Conservation (phyloP, 2,113 vertebrate genomes). For the Chlamydotis undulata region DNA sequence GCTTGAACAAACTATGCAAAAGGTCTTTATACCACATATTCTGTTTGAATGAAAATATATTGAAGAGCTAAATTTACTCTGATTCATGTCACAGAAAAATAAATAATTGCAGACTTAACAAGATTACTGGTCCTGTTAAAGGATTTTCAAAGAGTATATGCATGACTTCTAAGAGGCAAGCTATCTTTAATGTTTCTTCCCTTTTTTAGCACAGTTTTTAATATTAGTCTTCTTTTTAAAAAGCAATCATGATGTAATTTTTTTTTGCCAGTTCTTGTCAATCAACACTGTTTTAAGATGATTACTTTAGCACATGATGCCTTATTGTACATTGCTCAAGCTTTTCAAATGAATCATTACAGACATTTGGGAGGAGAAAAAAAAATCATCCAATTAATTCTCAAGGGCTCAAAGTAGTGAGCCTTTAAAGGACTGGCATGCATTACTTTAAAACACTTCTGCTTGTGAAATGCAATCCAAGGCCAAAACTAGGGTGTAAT, state of each 20-base stretch:
- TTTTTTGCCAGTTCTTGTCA: not conserved
- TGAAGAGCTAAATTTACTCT: not conserved
- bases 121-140: not conserved
- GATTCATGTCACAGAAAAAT: not conserved
- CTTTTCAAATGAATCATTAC: not conserved
- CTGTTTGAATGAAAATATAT: not conserved
- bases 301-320: not conserved
- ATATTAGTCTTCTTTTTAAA: not conserved
- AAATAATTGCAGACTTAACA: not conserved
- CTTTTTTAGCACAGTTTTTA: not conserved
- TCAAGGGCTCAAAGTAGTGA: not conserved
- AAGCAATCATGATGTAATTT: not conserved
- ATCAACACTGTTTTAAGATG: not conserved
- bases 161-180: not conserved
- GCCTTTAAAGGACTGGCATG: not conserved
- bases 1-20: not conserved
- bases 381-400: not conserved
- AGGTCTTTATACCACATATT: not conserved
- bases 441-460: constrained; percentile 1
- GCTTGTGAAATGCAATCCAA: not conserved
- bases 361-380: not conserved
- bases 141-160: not conserved
- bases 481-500: not conserved
- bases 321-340: not conserved
- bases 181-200: not conserved